Base-by-base conservation (phyloP, 2,113 vertebrate genomes). In the Odontesthes bonariensis region DNA sequence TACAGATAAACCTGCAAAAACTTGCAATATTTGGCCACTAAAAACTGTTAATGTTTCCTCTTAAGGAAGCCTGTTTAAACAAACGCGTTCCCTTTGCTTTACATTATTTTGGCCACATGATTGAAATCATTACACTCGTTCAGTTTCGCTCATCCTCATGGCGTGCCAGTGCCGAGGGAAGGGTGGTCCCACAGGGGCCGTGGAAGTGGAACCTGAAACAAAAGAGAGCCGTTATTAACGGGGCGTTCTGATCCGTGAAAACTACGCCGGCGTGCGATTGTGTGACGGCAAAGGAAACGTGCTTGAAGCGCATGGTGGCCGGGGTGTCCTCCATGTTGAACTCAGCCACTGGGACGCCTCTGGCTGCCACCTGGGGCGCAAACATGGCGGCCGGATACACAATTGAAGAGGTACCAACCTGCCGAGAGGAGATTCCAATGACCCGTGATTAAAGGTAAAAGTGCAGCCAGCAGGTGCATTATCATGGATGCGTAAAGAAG, bases 361-460 rank as follows among this genome's bases (percentile, higher is more conserved):
- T 92, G 53, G 94, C 94, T 0, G 97, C 96, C 35, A 98, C 97
- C 83, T 97, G 96, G 1, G 98, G 98, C 54, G 97, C 98, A 71
- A 99, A 99, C 96, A 97, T 97, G 57, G 97, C 98, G 0, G 98
- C 97, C 1, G 98, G 98, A 79, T 99, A 98, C 75, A 99, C 97
- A 65, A 98, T 73, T 0, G 98, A 99, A 3, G 98, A 99, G 0
- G 98, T 99, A 19, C 98, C 98, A 2, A 97, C 96, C 98, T 99
- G 69, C 53, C 65, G 62, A 69, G 35, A 23, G 10, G 10, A 51
- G 47, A 31, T n/a, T 7, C 2, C 12, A 42, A 0, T 5, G 8
- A 71, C 17, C 27, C 3, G 27, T 27, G 27, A 27, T 27, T 27
- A 27, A 27, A 27, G 27, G 27, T 27, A 27, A 27, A 27, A 27